These are phyloP conservation scores for Netelia virgata DNA, from an alignment of 2,888 invertebrate species.

Conservation along the genomic window DNA sequence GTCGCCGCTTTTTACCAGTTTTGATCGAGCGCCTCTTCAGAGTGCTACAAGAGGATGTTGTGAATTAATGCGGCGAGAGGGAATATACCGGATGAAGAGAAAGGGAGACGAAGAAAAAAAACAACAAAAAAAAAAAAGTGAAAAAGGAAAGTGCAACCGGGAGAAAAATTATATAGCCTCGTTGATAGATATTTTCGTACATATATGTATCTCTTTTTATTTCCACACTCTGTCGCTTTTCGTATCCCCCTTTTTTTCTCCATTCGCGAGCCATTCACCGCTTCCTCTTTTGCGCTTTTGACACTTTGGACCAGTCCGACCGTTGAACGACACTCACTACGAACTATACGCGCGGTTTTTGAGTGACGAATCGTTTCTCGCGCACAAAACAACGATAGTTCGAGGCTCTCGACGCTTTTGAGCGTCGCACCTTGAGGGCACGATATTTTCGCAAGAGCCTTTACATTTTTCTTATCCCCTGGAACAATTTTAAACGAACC, in stretches of 20 bases:
- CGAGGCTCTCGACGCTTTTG: constrained; percentile 29
- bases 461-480: not conserved
- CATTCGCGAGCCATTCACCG: constrained; percentile 30
- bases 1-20: constrained; percentile 79
- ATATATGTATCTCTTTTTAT: constrained; percentile 53
- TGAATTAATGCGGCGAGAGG: constrained; percentile 77
- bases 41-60: constrained; percentile 78
- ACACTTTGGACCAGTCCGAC: constrained; percentile 38
- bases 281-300: constrained; percentile 59
- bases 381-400: constrained; percentile 9
- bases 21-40: constrained; percentile 83
- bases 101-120: constrained; percentile 16
- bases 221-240: constrained; percentile 39
- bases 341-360: constrained; percentile 13
- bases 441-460: no score
- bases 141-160: constrained; percentile 64
- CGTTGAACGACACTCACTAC: constrained; percentile 45
- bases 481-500: not conserved
- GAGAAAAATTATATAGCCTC: constrained; percentile 46
- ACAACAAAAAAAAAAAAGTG: constrained; percentile 36
- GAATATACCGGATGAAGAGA: constrained; percentile 33
- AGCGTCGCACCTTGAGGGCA: not conserved
- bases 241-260: constrained; percentile 41
- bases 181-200: constrained; percentile 50
- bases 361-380: constrained; percentile 52